These are phyloP conservation scores for Thecocarcelia acutangulata DNA, from an alignment of 2,888 invertebrate genomes.

Conservation along the genomic window DNA sequence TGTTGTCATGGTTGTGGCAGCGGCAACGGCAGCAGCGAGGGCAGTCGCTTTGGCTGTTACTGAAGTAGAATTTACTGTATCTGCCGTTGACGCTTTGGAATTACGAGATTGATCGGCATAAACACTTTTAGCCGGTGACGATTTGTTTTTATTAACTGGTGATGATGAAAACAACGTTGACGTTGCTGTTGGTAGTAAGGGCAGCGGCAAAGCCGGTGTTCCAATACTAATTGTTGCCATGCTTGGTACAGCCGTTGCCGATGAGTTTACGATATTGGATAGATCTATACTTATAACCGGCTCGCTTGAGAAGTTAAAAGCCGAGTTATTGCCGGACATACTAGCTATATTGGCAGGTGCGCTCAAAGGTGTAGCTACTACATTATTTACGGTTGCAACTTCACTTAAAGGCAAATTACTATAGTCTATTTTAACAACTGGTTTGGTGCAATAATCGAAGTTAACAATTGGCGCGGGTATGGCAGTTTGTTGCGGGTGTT, in stretches of 20 bases:
- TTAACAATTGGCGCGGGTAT: slow-evolving; percentile 80
- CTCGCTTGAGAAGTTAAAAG: slow-evolving; percentile 74
- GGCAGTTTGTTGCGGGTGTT: slow-evolving; percentile 73
- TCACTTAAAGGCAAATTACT: slow-evolving; percentile 77
- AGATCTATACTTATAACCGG: slow-evolving; percentile 81
- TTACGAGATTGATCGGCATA: slow-evolving; percentile 64
- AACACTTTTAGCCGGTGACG: slow-evolving; percentile 37
- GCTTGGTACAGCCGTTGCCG: slow-evolving; percentile 49
- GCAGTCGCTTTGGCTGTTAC: slow-evolving; percentile 70
- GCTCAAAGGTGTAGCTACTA: slow-evolving; percentile 65
- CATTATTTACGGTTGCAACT: slow-evolving; percentile 55
- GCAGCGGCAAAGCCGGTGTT: slow-evolving; percentile 22
- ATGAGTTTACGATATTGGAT: slow-evolving; percentile 76
- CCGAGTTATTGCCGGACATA: slow-evolving; percentile 60
- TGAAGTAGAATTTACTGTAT: slow-evolving; percentile 69
- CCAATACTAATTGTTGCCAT: slow-evolving; percentile 73
- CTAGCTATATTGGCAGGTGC: slow-evolving; percentile 67
- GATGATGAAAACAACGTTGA: slow-evolving; percentile 46
- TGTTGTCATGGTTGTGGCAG: slow-evolving; percentile 53
- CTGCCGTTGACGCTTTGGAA: slow-evolving; percentile 70
- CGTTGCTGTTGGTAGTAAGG: slow-evolving; percentile 32
- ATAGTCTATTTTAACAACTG: slow-evolving; percentile 81
- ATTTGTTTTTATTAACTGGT: slow-evolving; percentile 52
- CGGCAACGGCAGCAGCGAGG: slow-evolving; percentile 71
- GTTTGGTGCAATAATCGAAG: slow-evolving; percentile 79